Percentiles rank a stretch among this genome's conserved stretches.
Evolutionary conservation across 2,888 invertebrate species (phyloP).

Genomic region (Apodemia duryi): DNA sequence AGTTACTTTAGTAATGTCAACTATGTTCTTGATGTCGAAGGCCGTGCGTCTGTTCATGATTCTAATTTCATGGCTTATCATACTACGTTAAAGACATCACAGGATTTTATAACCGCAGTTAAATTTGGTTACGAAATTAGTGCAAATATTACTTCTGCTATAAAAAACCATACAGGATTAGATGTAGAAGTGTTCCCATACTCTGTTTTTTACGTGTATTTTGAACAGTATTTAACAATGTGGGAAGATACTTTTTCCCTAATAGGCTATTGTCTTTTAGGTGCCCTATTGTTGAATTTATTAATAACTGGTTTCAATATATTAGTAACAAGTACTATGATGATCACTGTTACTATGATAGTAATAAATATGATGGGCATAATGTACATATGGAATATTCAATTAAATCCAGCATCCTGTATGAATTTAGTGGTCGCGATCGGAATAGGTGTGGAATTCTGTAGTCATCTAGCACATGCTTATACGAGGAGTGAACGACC

Average conservation of each 20-base stretch:
- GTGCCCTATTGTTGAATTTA: conserved; percentile 85
- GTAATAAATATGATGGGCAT: conserved; percentile 90
- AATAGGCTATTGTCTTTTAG: conserved; percentile 83
- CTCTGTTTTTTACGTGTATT: conserved; percentile 95
- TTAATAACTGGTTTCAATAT: conserved; percentile 86
- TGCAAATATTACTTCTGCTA: conserved; percentile 85
- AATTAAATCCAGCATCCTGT: conserved; percentile 94
- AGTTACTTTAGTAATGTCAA: conserved; percentile 83
- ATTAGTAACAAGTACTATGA: conserved; percentile 86
- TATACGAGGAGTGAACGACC: conserved; percentile 61
- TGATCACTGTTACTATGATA: conserved; percentile 87
- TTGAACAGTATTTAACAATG: conserved; percentile 96
- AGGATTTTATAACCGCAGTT: conserved; percentile 91
- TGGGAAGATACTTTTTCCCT: conserved; percentile 85
- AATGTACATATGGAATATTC: conserved; percentile 95
- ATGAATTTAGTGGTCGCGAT: conserved; percentile 98
- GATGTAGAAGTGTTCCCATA: conserved; percentile 92
- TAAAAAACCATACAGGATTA: conserved; percentile 52
- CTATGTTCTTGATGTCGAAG: conserved; percentile 80
- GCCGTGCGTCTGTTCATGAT: conserved; percentile 80
- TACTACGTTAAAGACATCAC: conserved; percentile 86
- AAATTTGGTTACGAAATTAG: conserved; percentile 86
- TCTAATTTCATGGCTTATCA: conserved; percentile 96
- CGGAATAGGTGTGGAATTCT: conserved; percentile 97
- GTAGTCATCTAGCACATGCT: conserved; percentile 92